phyloP scores from a whole-genome alignment of 2,113 vertebrate genomes.

The Sinosuthora webbiana region DNA sequence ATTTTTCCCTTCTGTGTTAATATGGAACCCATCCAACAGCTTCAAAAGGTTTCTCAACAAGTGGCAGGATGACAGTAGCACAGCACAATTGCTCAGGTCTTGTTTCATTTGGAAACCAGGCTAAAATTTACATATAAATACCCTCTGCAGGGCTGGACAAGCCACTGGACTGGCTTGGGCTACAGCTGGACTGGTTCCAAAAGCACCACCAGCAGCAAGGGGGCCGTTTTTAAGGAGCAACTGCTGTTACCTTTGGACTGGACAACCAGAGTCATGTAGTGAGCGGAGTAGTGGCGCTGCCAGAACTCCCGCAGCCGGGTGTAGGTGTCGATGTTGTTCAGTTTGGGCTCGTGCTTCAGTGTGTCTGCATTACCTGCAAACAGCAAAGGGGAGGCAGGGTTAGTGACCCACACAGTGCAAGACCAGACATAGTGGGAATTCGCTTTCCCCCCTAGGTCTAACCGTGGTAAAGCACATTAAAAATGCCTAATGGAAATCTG shows the following conservation, averaged over 20 bases:
- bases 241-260: slow-evolving; percentile 89
- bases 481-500: fast-evolving
- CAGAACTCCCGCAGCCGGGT: slow-evolving; percentile 88
- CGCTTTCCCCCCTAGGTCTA: neutral
- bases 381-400: neutral
- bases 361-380: slow-evolving; percentile 91
- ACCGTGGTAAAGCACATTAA: neutral
- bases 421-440: fast-evolving
- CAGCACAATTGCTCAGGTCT: neutral
- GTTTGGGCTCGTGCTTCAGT: slow-evolving; percentile 87
- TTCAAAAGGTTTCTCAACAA: neutral
- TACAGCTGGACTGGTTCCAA: neutral
- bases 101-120: neutral
- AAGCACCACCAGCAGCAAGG: neutral
- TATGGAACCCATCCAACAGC: neutral
- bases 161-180: neutral
- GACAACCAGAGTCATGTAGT: slow-evolving; percentile 94
- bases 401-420: neutral
- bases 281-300: slow-evolving; percentile 90
- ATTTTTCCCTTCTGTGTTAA: neutral
- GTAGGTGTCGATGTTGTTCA: slow-evolving; percentile 89
- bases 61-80: neutral
- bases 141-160: neutral
- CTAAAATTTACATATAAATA: slow-evolving; percentile 33
- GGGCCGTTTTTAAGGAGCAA: neutral